phyloP scores from a whole-genome alignment of 2,888 invertebrate genomes.

The Drosophila yooni region DNA sequence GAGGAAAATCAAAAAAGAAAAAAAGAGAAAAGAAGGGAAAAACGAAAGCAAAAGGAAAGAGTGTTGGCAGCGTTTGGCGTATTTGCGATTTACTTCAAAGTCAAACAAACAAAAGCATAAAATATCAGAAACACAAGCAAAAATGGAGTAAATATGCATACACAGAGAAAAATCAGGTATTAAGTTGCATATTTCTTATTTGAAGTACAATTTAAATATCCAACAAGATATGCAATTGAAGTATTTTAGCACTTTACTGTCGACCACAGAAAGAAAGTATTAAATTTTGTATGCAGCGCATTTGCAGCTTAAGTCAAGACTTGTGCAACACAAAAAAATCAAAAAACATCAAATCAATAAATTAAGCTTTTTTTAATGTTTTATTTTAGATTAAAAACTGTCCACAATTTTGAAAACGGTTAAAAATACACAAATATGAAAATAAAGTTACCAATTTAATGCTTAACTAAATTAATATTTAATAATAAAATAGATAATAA shows the following conservation, averaged over 20 bases:
- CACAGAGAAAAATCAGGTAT: background rate
- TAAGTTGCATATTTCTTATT: background rate
- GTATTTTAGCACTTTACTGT: background rate
- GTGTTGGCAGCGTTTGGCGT: constrained; percentile 51
- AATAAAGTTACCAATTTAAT: background rate
- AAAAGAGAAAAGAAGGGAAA: constrained; percentile 8
- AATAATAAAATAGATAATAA: background rate
- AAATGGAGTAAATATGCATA: constrained; percentile 13
- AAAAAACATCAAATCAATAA: background rate
- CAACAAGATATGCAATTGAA: background rate
- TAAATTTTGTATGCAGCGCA: too few species aligned
- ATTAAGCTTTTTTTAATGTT: background rate
- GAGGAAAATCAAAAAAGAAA: constrained; percentile 26
- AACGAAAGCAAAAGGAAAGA: constrained; percentile 30
- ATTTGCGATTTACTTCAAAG: constrained; percentile 69
- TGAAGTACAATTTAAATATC: background rate
- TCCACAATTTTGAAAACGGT: background rate
- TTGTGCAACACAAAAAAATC: background rate
- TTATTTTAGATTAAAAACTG: background rate
- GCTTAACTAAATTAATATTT: background rate
- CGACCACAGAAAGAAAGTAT: background rate
- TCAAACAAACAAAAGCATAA: constrained; percentile 75
- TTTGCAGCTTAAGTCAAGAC: too few species aligned
- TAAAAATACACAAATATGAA: background rate
- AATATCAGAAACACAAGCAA: constrained; percentile 44